Base-by-base conservation (phyloP, 1,140 invertebrate genomes). In the Rhyacophila brunnea region DNA sequence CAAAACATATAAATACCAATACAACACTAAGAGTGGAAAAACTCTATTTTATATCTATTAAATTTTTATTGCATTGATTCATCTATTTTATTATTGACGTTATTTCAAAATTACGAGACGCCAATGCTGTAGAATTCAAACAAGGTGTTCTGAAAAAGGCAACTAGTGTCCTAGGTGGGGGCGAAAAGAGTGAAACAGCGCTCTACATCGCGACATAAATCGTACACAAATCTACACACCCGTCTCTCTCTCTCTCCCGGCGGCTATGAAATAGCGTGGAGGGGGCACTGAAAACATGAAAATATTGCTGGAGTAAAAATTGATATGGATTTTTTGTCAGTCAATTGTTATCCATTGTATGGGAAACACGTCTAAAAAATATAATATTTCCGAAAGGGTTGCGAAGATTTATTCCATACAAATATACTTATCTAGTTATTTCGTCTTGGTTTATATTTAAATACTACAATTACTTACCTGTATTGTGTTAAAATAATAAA, bases 291-390 rank as follows among this genome's bases (percentile, higher is more conserved):
- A 46, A 55, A 58, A 44, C 40, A 53, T 34, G 56, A 63, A 63
- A 63, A 63, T 63, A 63, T 58, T 48, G 51, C 47, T 54, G 34
- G 47, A 47, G 40, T 64, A 60, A 60, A 62, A 64, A 64, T 64
- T 64, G 62, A 57, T 64, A 64, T 60, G 49, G 62, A 64, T 64
- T 64, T 64, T 64, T 64, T 64, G 50, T 46, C 53, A 64, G 62
- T 64, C 57, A 32, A 57, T 59, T 58, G 61, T 64, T 54, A 47
- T 49, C 46, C 14, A 36, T 20, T 34, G 36, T 7, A 35, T 17
- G 17, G 52, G 28, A 17, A 17, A 23, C 44, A 44, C 61, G 51
- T 18, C 1, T 20, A 18, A 23, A n/a, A 28, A 9, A 28, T 28
- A 5, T 3, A 28, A 9, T 28, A 28, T 28, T 28, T 28, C 23